Base-by-base conservation (phyloP, 30 jellyfish, hydroid and myxozoan species). In the Mastigias papua region DNA sequence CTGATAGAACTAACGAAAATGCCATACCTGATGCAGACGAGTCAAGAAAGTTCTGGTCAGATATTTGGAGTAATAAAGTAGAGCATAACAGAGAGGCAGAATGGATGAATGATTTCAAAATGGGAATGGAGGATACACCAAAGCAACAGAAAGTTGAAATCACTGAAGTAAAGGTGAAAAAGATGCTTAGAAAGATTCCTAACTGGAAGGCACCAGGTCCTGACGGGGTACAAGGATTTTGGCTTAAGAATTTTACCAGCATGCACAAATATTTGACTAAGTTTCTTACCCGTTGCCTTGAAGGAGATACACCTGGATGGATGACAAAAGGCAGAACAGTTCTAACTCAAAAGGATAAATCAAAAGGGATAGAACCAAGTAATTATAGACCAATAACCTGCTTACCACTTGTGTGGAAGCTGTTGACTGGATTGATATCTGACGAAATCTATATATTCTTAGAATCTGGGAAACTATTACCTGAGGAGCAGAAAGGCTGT, bases 31-130 rank as follows among this genome's bases (percentile, higher is more conserved):
- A 73, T 6, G 30, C 20, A 33, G 21, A 37, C 23, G 80, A 73
- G 73, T 30, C 75, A 21, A 17, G 11, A 48, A 13, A 4, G 54
- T n/a, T n/a, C n/a, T n/a, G n/a, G n/a, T n/a, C n/a, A 42, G 54
- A 15, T 42, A 42, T 15, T 19, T 13, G 51, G 84, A 50, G 88
- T 42, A 77, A 77, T 13, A 37, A 77, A 48, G 88, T 34, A 27
- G n/a, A 42, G 20, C 78, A 77, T 28, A 46, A 77, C 50, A 77
- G 54, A 77, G 84, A 42, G 30, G 78, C 88, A 46, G 50, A 77
- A 48, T 77, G 88, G 88, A 17, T 77, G 82, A 28, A 51, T 2
- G 82, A 54, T 54, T 46, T 77, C 19, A 42, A 42, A 42, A 42
- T 42, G 54, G 13, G 13, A 42, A 42, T 42, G 54, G 13, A 42